Base-by-base conservation (phyloP, 2,797 vertebrate species). In the Yasuhikotakia modesta region DNA sequence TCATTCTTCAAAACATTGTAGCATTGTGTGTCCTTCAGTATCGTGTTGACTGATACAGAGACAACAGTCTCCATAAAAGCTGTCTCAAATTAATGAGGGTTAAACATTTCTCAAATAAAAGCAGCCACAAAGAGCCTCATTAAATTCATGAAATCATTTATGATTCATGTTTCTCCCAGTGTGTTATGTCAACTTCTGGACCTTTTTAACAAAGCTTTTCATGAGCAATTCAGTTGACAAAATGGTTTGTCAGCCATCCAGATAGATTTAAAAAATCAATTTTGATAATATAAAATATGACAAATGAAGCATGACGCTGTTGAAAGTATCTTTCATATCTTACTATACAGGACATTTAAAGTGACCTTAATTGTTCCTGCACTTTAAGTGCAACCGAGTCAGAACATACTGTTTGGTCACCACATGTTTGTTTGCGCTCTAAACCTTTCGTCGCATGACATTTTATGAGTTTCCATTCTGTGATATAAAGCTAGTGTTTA, bases 11-110 rank as follows among this genome's bases (percentile, higher is more conserved):
- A 39, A 39, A 39, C 1, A 39, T 32, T 5, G 4, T 39, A 39
- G 35, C 10, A 39, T 39, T 8, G 35, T 39, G 35, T 39, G 10
- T 8, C 10, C 10, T 6, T 39, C 7, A 39, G 35, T 39, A 39
- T 39, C 35, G 6, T n/a, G 35, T 39, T 39, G 35, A 39, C 19
- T 19, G 50, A 19, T 50, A 70, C n/a, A 67, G 19, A 27, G 45
- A 24, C 35, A 76, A 77, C 39, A 69, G 53, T 55, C 67, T 50
- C 58, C 61, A 60, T 71, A 53, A 79, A 60, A 61, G 12, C 45
- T 46, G 27, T 35, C 39, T 55, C 22, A 35, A 24, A 39, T 57
- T 78, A 5, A 8, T 71, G 39, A 43, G 73, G 16, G 22, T 27
- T 73, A 66, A 19, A 35, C 7, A 21, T 30, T 55, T 21, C 50